Percentiles rank a stretch among this genome's conserved stretches.
These are phyloP conservation scores for Camelus bactrianus DNA, from an alignment of 2,113 vertebrate genomes.

Conservation along the genomic window DNA sequence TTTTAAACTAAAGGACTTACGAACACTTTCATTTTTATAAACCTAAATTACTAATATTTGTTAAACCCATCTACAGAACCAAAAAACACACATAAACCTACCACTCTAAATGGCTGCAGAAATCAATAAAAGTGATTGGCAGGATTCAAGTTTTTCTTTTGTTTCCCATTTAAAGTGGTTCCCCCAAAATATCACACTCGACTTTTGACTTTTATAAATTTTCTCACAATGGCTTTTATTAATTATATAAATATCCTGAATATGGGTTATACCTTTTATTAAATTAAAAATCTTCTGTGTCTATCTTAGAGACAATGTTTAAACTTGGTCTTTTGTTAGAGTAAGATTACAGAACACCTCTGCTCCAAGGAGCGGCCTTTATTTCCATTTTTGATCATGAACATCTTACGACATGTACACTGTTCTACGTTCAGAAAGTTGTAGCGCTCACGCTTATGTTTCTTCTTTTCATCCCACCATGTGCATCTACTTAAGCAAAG, in stretches of 20 bases:
- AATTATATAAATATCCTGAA: neutral
- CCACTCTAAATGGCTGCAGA: neutral
- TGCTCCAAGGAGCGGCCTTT: neutral
- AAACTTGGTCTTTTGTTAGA: neutral
- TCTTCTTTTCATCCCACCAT: neutral
- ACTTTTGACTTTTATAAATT: neutral
- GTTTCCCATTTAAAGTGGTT: neutral
- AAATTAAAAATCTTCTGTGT: neutral
- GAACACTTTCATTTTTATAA: neutral
- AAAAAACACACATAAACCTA: neutral
- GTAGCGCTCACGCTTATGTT: accelerated
- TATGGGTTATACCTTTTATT: neutral
- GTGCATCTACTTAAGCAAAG: neutral
- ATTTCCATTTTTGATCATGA: neutral
- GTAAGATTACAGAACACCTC: neutral
- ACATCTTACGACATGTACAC: neutral
- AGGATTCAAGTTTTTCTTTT: neutral
- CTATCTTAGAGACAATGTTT: neutral
- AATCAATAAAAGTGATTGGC: neutral
- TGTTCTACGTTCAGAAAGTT: neutral
- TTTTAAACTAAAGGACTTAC: neutral
- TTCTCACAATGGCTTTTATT: neutral
- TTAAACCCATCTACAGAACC: neutral
- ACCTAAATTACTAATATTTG: neutral
- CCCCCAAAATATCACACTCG: neutral